Evolutionary conservation across 2,797 vertebrate species (phyloP).

Genomic region (Cyprinodon diabolis): DNA sequence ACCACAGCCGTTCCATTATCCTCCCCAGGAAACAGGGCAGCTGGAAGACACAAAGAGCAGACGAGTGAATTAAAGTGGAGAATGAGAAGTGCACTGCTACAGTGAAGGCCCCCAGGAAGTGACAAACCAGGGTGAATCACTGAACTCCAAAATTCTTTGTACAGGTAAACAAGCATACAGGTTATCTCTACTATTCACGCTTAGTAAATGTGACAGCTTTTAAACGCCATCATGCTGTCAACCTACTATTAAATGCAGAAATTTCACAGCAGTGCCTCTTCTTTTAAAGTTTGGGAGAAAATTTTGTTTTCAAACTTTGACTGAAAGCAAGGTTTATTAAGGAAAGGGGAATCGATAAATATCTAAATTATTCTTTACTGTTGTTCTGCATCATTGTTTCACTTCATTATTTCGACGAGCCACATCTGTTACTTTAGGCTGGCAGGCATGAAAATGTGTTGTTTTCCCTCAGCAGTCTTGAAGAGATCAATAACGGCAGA

Average conservation of each 20-base stretch:
- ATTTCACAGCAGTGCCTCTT: background rate
- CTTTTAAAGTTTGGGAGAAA: background rate
- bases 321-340: background rate
- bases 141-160: background rate
- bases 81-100: slow-evolving; percentile 2
- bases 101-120: slow-evolving; percentile 6
- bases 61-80: slow-evolving; percentile 28
- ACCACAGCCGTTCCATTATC: slow-evolving; percentile 85
- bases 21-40: slow-evolving; percentile 69
- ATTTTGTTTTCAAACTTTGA: background rate
- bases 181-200: background rate
- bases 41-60: slow-evolving; percentile 61
- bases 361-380: background rate
- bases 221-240: background rate
- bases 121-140: slow-evolving; percentile 2
- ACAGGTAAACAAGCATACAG: slow-evolving; percentile 1
- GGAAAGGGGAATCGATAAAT: background rate
- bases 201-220: slow-evolving; percentile 2
- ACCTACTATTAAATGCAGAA: background rate
- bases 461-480: background rate
- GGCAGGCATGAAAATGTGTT: background rate
- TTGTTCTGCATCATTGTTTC: background rate
- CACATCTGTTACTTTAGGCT: background rate
- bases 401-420: background rate
- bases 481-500: background rate